A percentile compares a stretch with the other conserved stretches of the same genome.
phyloP scores from a whole-genome alignment of 2,797 vertebrate species.

The Chiroxiphia lanceolata region DNA sequence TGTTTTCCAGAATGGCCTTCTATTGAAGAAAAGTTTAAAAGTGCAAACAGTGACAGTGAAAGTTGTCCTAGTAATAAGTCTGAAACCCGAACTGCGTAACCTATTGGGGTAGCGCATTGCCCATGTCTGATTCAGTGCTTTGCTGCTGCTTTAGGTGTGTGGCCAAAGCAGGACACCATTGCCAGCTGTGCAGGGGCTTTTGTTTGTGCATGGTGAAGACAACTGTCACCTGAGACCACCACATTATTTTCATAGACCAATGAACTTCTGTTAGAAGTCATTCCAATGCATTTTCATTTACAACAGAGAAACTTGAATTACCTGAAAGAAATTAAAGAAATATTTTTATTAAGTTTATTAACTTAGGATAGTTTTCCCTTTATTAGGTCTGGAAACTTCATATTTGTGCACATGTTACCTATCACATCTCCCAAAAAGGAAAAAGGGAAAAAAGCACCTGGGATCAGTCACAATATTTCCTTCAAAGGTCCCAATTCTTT shows the following conservation, averaged over 20 bases:
- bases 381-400: background rate
- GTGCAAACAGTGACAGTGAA: background rate
- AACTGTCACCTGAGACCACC: background rate
- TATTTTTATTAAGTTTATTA: background rate
- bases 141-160: background rate
- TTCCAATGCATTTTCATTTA: background rate
- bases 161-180: background rate
- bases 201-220: rapidly evolving
- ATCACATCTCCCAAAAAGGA: background rate
- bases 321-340: background rate
- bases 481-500: background rate
- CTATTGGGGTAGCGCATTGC: background rate
- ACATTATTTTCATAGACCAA: background rate
- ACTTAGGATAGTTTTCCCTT: background rate
- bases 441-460: background rate
- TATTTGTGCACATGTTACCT: background rate
- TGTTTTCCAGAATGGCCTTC: background rate
- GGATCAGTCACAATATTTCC: background rate
- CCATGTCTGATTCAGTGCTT: background rate
- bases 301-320: background rate
- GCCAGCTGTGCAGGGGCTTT: background rate
- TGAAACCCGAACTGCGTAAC: background rate
- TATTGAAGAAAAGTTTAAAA: background rate
- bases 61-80: background rate
- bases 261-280: background rate